Conservation (phyloP, 2,888 invertebrate species). For the Ypsolopha sequella region DNA sequence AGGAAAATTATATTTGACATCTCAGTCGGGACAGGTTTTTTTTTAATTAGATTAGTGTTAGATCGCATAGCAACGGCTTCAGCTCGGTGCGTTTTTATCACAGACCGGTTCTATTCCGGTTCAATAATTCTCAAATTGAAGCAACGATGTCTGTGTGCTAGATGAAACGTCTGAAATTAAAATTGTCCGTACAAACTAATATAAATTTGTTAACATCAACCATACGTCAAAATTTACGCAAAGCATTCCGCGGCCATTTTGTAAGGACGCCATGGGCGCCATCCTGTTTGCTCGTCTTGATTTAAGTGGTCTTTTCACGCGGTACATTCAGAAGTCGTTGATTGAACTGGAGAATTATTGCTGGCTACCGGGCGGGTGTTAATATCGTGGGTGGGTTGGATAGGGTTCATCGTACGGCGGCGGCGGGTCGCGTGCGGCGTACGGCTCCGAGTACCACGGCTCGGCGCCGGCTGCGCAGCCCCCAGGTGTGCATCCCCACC, state of each 20-base stretch:
- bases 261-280: too few relatives aligned
- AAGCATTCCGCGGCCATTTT: too few relatives aligned
- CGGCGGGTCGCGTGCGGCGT: conserved; percentile 53
- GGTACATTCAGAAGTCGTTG: too few relatives aligned
- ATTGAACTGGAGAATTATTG: too few relatives aligned
- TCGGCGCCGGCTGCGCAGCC: conserved; percentile 50
- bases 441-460: conserved; percentile 55
- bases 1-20: not conserved
- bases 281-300: too few relatives aligned
- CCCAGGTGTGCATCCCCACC: conserved; percentile 63
- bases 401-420: conserved; percentile 69
- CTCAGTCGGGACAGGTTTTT: not conserved
- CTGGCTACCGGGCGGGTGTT: too few relatives aligned
- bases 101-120: not conserved
- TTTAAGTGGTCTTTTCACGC: too few relatives aligned
- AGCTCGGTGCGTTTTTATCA: conserved; percentile 17
- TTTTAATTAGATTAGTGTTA: not conserved
- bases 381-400: conserved; percentile 8
- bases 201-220: too few relatives aligned
- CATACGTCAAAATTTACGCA: too few relatives aligned
- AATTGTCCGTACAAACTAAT: too few relatives aligned
- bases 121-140: not conserved
- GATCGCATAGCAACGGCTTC: conserved; percentile 18
- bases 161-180: too few relatives aligned
- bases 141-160: too few relatives aligned